phyloP scores from a whole-genome alignment of 2,888 invertebrate species.

The Ormyrus pomaceus region DNA sequence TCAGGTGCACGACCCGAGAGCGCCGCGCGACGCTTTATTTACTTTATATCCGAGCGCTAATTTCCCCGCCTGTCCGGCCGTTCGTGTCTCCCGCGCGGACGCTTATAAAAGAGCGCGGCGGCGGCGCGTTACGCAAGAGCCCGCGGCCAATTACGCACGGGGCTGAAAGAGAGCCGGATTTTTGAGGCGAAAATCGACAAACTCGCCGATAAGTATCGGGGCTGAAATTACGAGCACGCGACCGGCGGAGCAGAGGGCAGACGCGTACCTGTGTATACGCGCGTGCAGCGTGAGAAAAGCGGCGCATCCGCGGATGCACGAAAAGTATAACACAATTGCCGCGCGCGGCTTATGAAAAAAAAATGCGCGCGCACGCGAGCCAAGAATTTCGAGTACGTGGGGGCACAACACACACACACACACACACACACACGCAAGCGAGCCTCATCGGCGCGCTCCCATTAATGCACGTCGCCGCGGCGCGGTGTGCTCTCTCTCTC shows the following conservation, averaged over 20 bases:
- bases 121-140: conserved; percentile 4
- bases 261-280: not conserved
- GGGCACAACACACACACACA: not conserved
- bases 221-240: conserved; percentile 48
- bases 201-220: conserved; percentile 17
- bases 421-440: not conserved
- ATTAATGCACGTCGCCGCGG: conserved; percentile 16
- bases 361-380: not conserved
- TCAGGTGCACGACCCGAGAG: too few relatives aligned
- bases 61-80: too few relatives aligned
- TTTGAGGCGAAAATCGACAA: conserved; percentile 39
- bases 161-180: not conserved
- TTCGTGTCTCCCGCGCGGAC: too few relatives aligned
- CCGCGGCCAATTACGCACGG: not conserved
- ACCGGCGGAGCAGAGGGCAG: not conserved
- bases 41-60: too few relatives aligned
- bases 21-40: too few relatives aligned
- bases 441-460: not conserved
- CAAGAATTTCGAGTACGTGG: conserved; percentile 19
- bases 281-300: conserved; percentile 32
- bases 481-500: not conserved
- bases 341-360: not conserved
- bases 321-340: conserved; percentile 23
- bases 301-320: not conserved
- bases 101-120: not conserved